These are phyloP conservation scores for Piaya cayana DNA, from an alignment of 2,113 vertebrate species.

Conservation along the genomic window DNA sequence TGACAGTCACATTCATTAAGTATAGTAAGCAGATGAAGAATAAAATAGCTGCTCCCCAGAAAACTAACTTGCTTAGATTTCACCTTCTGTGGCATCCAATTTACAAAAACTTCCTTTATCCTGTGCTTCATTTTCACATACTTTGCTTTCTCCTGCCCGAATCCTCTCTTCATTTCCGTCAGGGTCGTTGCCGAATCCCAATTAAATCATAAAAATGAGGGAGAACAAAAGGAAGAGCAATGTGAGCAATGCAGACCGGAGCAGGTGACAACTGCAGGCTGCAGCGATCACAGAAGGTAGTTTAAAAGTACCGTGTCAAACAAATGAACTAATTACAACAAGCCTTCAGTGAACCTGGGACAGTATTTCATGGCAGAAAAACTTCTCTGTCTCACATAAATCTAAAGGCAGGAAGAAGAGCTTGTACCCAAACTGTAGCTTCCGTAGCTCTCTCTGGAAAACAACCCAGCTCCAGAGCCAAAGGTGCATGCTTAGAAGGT, in stretches of 20 bases:
- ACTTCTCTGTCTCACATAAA: neutral
- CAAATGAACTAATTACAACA: conserved; percentile 18
- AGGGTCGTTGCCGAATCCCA: conserved; percentile 27
- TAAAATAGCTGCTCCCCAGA: neutral
- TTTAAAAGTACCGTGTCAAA: conserved; percentile 7
- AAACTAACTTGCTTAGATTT: conserved; percentile 21
- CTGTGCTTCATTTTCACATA: neutral
- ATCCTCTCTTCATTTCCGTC: neutral
- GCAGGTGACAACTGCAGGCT: neutral
- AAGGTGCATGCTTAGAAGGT: neutral
- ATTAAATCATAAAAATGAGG: conserved; percentile 39
- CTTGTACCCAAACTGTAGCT: neutral
- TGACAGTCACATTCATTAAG: fast-evolving
- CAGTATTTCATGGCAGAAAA: neutral
- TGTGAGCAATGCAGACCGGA: neutral
- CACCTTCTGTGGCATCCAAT: neutral
- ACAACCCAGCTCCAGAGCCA: neutral
- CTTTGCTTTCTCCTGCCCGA: neutral
- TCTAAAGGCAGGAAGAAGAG: neutral
- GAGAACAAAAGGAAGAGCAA: conserved; percentile 36
- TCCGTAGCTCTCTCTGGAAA: neutral
- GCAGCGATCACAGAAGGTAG: neutral
- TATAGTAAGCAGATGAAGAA: neutral
- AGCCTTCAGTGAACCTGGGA: neutral
- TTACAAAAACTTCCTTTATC: conserved; percentile 14